These are phyloP conservation scores for Acanthacorydalis orientalis DNA, from an alignment of 2,888 invertebrate species.

Conservation along the genomic window DNA sequence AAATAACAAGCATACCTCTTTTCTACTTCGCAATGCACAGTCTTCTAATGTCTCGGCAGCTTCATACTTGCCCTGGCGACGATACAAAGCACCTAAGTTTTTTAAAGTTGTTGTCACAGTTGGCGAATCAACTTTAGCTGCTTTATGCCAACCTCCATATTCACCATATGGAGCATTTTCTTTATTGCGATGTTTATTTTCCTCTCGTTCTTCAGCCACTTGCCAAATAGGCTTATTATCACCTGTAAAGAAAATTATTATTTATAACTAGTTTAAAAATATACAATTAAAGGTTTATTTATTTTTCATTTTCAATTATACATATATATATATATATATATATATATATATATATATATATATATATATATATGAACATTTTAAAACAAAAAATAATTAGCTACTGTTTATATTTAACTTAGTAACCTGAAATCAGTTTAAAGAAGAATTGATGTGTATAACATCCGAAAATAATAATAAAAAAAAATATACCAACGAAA, in stretches of 20 bases:
- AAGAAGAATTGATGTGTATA: no score
- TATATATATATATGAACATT: no score
- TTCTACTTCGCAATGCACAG: constrained; percentile 89
- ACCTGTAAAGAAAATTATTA: constrained; percentile 29
- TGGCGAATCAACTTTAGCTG: constrained; percentile 93
- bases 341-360: no score
- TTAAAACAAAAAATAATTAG: no score
- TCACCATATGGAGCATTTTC: constrained; percentile 83
- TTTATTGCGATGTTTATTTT: constrained; percentile 79
- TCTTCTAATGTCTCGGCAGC: constrained; percentile 98
- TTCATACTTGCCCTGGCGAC: constrained; percentile 97
- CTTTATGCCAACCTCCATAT: constrained; percentile 95
- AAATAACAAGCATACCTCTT: constrained; percentile 50
- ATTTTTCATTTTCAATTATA: no score
- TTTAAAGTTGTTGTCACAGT: constrained; percentile 96
- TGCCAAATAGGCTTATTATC: constrained; percentile 95
- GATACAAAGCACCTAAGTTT: constrained; percentile 94
- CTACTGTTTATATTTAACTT: no score
- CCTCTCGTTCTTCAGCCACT: constrained; percentile 97
- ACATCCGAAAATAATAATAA: no score
- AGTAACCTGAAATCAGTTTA: no score
- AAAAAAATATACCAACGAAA: no score
- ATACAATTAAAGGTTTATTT: no score
- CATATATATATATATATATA: no score
- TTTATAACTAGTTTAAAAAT: no score